Evolutionary conservation across 2,888 invertebrate genomes (phyloP).

Genomic region (Mechanitis messenoides): DNA sequence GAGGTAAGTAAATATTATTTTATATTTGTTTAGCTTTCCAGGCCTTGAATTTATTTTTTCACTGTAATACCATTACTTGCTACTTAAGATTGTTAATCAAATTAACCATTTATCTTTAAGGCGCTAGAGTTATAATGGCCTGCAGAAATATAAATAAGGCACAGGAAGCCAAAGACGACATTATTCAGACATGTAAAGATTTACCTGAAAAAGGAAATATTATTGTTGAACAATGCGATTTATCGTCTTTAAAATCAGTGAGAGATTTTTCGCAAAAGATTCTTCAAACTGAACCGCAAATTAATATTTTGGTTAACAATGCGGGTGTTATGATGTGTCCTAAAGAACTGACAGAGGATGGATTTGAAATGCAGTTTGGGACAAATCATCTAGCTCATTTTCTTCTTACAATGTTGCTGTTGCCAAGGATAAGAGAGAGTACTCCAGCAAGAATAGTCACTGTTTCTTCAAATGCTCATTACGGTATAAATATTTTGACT

Average conservation of each 20-base stretch:
- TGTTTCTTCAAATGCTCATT: slow-evolving; percentile 77
- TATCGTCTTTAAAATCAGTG: slow-evolving; percentile 78
- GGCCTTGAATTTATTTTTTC: background rate
- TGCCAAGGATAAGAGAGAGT: slow-evolving; percentile 78
- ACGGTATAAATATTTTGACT: slow-evolving; percentile 41
- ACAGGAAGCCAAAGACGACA: slow-evolving; percentile 74
- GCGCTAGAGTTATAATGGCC: slow-evolving; percentile 76
- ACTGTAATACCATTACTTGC: background rate
- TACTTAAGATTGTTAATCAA: too few species aligned
- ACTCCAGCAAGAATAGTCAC: slow-evolving; percentile 80
- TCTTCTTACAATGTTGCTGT: slow-evolving; percentile 78
- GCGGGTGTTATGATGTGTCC: slow-evolving; percentile 86
- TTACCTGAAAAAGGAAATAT: slow-evolving; percentile 64
- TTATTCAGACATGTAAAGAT: slow-evolving; percentile 60
- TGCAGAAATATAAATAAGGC: slow-evolving; percentile 74
- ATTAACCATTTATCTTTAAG: slow-evolving; percentile 39
- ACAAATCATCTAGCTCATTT: slow-evolving; percentile 84
- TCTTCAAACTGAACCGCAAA: slow-evolving; percentile 73
- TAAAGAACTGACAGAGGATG: slow-evolving; percentile 79
- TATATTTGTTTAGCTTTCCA: too few species aligned
- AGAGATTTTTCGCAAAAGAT: slow-evolving; percentile 75
- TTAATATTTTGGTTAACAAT: slow-evolving; percentile 83
- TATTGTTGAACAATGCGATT: slow-evolving; percentile 73
- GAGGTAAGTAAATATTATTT: slow-evolving; percentile 43
- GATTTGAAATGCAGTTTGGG: slow-evolving; percentile 82